Evolutionary conservation across 2,797 vertebrate genomes (phyloP).

Genomic region (Threskiornis aethiopicus): DNA sequence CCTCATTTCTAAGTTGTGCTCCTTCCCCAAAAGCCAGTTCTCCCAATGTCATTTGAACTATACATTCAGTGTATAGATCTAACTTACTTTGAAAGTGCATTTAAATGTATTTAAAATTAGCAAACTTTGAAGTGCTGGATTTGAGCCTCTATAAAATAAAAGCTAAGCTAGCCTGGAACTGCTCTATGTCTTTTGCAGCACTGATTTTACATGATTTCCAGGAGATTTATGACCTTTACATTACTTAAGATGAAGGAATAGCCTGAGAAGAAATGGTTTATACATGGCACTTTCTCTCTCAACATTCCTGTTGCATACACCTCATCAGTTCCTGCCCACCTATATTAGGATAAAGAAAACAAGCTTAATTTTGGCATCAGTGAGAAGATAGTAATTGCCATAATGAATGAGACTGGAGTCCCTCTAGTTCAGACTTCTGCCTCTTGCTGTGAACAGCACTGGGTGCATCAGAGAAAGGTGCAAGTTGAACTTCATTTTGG

Average conservation of each 20-base stretch:
- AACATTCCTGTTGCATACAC: not conserved
- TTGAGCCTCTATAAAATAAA: not conserved
- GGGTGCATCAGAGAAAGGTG: conserved; percentile 29
- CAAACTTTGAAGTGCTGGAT: not conserved
- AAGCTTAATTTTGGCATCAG: not conserved
- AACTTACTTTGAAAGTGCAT: not conserved
- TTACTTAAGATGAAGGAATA: not conserved
- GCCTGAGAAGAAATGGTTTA: not conserved
- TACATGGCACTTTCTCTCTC: not conserved
- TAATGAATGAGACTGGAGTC: not conserved
- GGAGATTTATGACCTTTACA: not conserved
- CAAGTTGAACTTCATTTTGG: conserved; percentile 33
- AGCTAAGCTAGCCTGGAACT: not conserved
- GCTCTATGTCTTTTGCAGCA: not conserved
- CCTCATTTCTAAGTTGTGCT: not conserved
- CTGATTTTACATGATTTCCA: not conserved
- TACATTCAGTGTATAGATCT: not conserved
- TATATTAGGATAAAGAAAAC: not conserved
- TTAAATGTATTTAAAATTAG: not conserved
- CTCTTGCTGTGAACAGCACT: not conserved
- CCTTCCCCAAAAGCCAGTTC: not conserved
- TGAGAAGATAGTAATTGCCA: not conserved
- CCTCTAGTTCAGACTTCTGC: not conserved
- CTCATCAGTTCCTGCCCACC: not conserved
- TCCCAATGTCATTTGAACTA: not conserved